Evolutionary conservation across 2,113 vertebrate genomes (phyloP), one percentile per base, ranked within the genome.

Genomic region (Trichomycterus rosablanca): DNA sequence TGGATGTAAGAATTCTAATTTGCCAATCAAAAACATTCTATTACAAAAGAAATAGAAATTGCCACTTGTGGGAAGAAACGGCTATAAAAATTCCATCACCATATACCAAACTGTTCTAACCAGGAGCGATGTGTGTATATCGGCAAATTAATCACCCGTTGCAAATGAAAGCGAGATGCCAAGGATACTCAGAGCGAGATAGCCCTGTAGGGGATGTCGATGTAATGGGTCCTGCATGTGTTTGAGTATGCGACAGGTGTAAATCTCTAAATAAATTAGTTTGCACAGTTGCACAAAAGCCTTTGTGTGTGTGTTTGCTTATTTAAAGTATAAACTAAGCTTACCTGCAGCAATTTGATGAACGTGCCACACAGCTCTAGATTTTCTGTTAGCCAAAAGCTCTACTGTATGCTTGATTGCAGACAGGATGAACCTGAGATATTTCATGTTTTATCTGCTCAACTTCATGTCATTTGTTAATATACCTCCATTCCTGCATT

Each of bases 131-230:
- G 59, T 23, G 70, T 72, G 77, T 75, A 58, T 68, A 81, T 81
- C 66, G 77, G 55, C 58, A 75, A 86, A 82, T 83, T 74, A 79
- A 83, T 84, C 83, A 83, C 67, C 73, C 73, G 53, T 75, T 44
- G 59, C 76, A 81, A 82, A 82, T 86, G 26, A 79, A 84, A 80
- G 64, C 54, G 55, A 68, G 48, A 76, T 71, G 63, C 37, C 57
- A 74, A 78, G 76, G 69, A 76, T 74, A 73, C 68, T 77, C 72
- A 35, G 68, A 70, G 50, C 76, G 68, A 51, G 64, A 80, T 78
- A 70, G 74, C 71, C 71, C 26, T 30, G 26, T 4, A 30, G 26
- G 26, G 26, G 26, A 30, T 30, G 26, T 7, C 7, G 7, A 60
- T 59, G 2, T 30, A 4, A 7, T 16, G 19, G 22, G 11, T 1